Evolutionary conservation across 2,888 invertebrate species (phyloP), one percentile per base, ranked within the genome.

Genomic region (Arrhopalites spinosus): DNA sequence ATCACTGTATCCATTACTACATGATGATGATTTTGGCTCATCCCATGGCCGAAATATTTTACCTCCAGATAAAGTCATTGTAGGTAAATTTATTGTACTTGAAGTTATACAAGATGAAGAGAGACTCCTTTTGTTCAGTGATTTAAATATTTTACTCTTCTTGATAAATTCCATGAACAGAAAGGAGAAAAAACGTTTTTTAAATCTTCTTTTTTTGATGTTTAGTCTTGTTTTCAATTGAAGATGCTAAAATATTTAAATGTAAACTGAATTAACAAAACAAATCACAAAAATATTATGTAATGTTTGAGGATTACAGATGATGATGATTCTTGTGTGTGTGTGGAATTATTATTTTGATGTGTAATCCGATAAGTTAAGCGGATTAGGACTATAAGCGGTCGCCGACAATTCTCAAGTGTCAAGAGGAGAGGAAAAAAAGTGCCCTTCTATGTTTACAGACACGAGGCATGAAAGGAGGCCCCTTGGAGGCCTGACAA

Each of bases 41-140:
- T 82, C 82, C 82, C 82, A 82, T 3, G 82, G 82, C 43, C 82
- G 79, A 50, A 82, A 82, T 47, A 82, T 74, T 77, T 81, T 82
- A 13, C 81, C 79, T 61, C 25, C 17, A n/a, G 59, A 59, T 59
- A 36, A 36, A 36, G 36, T 36, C 36, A 36, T 36, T 36, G 36
- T 7, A 11, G 11, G 5, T 3, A 11, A 11, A 36, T 3, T 36
- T 36, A 11, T 7, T 23, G 56, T 15, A 67, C 20, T 29, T 47
- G 59, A 15, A 56, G 61, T 20, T 11, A 50, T 43, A 74, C 61
- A 45, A 61, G 59, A 23, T 59, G 59, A 11, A 20, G 59, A 36
- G 17, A 2, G 59, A 59, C n/a, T n/a, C 11, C 11, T 20, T 20
- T 2, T 25, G 59, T 59, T 8, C 20, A 36, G 3, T 11, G 11